These are phyloP conservation scores for Nibea albiflora DNA, from an alignment of 2,113 vertebrate genomes.

Conservation along the genomic window DNA sequence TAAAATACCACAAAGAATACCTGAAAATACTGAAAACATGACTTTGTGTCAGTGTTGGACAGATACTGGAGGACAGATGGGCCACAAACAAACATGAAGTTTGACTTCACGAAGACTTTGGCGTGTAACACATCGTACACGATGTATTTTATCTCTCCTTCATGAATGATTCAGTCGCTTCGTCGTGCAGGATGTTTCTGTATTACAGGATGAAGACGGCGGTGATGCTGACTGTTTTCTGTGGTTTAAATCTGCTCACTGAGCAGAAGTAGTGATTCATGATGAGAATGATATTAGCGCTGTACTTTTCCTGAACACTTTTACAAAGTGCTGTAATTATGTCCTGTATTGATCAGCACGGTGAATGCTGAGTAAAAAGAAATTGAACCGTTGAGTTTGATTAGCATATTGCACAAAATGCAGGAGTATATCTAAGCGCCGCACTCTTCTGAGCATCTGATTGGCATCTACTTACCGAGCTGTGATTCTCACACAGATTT, in stretches of 20 bases:
- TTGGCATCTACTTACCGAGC: not conserved
- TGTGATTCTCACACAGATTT: not conserved
- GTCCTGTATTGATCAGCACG: not conserved
- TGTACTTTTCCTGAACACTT: not conserved
- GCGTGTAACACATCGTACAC: no score
- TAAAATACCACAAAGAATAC: no score
- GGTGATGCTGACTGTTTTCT: not conserved
- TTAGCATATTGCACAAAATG: constrained; percentile 6
- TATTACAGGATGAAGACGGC: not conserved
- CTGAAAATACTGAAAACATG: no score
- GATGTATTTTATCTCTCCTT: not conserved
- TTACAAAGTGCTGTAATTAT: constrained; percentile 7
- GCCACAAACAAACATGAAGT: no score
- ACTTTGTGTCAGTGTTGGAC: no score
- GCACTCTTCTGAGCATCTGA: not conserved
- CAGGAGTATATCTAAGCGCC: not conserved
- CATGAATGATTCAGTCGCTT: not conserved
- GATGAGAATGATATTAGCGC: not conserved
- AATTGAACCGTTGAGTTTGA: not conserved
- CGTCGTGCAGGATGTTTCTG: not conserved
- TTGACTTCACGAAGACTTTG: no score
- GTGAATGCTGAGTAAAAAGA: constrained; percentile 3
- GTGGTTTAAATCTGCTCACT: not conserved
- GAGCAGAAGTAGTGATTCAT: not conserved
- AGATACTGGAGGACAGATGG: no score